A percentile compares a stretch with the other conserved stretches of the same genome.
Conservation (phyloP, 2,888 invertebrate species). For the Napeogenes sylphis region DNA sequence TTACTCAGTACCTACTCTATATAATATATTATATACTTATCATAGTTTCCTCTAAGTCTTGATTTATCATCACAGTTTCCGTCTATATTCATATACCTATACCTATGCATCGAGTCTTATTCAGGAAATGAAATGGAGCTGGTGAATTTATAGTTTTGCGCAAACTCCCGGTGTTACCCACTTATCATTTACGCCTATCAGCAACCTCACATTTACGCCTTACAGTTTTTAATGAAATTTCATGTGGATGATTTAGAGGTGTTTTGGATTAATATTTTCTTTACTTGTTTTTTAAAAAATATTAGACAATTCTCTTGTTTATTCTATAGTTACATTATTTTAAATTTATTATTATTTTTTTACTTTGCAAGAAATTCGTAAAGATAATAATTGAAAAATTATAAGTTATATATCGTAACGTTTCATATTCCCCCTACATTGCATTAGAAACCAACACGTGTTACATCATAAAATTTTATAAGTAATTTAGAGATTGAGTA, state of each 20-base stretch:
- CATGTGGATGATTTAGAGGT: slow-evolving; percentile 10
- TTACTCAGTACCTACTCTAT: too few relatives aligned
- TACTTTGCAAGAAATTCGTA: too few relatives aligned
- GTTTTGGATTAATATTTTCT: background rate
- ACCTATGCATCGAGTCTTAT: slow-evolving; percentile 54
- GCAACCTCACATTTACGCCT: slow-evolving; percentile 31
- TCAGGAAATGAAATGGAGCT: slow-evolving; percentile 72
- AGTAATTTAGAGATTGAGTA: slow-evolving; percentile 30
- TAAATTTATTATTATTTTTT: background rate
- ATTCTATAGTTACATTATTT: background rate
- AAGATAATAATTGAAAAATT: too few relatives aligned
- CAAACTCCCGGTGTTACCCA: slow-evolving; percentile 59
- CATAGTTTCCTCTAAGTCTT: slow-evolving; percentile 5
- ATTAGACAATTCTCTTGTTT: background rate
- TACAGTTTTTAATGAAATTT: slow-evolving; percentile 30
- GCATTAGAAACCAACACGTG: slow-evolving; percentile 28
- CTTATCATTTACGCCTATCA: slow-evolving; percentile 70
- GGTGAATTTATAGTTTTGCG: slow-evolving; percentile 63
- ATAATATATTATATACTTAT: background rate
- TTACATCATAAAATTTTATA: slow-evolving; percentile 35
- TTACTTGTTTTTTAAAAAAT: background rate
- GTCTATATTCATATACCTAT: slow-evolving; percentile 27
- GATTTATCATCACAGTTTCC: slow-evolving; percentile 14
- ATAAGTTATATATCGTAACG: too few relatives aligned
- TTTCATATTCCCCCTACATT: too few relatives aligned